Evolutionary conservation across 2,888 invertebrate species (phyloP), one percentile per base, ranked within the genome.

Genomic region (Cantharis flavilabris): DNA sequence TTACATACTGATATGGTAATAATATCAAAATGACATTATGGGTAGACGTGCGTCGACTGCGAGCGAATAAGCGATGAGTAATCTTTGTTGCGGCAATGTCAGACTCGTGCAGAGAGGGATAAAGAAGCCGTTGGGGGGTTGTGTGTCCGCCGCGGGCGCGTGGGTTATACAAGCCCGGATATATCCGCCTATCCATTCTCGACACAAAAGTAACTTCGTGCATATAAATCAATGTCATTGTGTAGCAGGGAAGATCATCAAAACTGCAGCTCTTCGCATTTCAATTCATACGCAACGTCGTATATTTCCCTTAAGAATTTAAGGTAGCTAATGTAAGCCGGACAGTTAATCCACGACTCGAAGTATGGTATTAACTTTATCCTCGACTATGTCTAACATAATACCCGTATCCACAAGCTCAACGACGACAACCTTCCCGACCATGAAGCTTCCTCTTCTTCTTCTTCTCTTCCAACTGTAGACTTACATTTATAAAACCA

Each of bases 21-120:
- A 86, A 87, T 87, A 86, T 85, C 85, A 85, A 86, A 86, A 86
- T 86, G 85, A 85, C 86, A 86, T 86, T 86, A 86, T 84, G 83
- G 80, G 82, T 78, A 82, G 81, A 86, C 86, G 86, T 86, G 86
- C 82, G 73, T 69, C 74, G 84, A 83, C 83, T 83, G 76, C 77
- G 76, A 81, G 79, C 76, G 79, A 76, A 78, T 75, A 69, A 75
- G 70, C 76, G 84, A 83, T 83, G 84, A 83, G 84, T 83, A 84
- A 83, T 83, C 84, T 85, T 84, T 83, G 80, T 81, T 80, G 81
- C 77, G 75, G 80, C 78, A 80, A 78, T 65, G 80, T 79, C 81
- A 80, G 81, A 72, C 76, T 72, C 77, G 76, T 75, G 80, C 79
- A 71, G 77, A 76, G 79, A 73, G 78, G 81, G 80, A 80, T 81